Evolutionary conservation across 2,888 invertebrate genomes (phyloP).

Genomic region (Teleiodes luculella): DNA sequence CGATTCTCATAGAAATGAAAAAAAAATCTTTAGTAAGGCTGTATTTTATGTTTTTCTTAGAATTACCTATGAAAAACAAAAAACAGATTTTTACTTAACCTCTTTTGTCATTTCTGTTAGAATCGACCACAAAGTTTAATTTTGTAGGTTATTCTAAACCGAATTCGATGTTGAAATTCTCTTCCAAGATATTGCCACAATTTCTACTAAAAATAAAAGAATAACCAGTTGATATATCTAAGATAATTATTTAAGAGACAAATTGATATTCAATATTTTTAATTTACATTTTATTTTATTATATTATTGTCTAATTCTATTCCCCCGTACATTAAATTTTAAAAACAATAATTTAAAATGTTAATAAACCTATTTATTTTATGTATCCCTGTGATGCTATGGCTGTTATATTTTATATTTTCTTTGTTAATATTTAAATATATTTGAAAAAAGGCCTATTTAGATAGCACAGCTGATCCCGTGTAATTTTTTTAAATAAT

Average conservation of each 20-base stretch:
- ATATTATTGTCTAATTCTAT: constrained; percentile 9
- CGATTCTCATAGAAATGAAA: too few relatives aligned
- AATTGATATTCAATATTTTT: constrained; percentile 23
- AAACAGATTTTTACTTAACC: too few relatives aligned
- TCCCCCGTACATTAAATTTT: constrained; percentile 3
- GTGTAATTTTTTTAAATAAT: neutral
- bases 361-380: constrained; percentile 15
- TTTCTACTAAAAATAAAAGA: constrained; percentile 52
- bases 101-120: too few relatives aligned
- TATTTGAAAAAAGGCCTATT: constrained; percentile 18
- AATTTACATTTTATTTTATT: constrained; percentile 25
- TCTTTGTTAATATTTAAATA: constrained; percentile 16
- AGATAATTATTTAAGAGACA: constrained; percentile 33
- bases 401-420: constrained; percentile 27
- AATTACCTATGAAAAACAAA: too few relatives aligned
- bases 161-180: constrained; percentile 65
- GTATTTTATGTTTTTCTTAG: too few relatives aligned
- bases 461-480: constrained; percentile 1
- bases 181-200: constrained; percentile 73
- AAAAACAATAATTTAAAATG: constrained; percentile 8
- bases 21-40: too few relatives aligned
- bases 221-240: constrained; percentile 45
- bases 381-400: constrained; percentile 30
- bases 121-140: constrained; percentile 25
- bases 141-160: constrained; percentile 51